Percentiles rank a stretch among this genome's conserved stretches.
Evolutionary conservation across 92 coral and sea anemone species (phyloP).

Genomic region (Epizoanthus scotinus): DNA sequence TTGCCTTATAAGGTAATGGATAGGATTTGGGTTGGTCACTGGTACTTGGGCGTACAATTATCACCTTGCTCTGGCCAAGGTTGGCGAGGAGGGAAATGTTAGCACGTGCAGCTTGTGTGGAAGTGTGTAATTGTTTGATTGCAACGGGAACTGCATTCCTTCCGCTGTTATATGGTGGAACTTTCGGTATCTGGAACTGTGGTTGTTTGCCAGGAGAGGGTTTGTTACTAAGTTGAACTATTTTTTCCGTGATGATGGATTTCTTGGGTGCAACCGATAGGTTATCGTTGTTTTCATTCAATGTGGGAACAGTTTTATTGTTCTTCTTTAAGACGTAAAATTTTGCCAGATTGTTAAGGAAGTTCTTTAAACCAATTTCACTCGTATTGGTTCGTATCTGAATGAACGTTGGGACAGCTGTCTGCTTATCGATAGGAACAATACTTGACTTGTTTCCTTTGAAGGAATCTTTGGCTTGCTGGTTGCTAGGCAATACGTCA

Average conservation of each 20-base stretch:
- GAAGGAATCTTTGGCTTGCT: neutral
- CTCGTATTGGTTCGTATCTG: slow-evolving; percentile 35
- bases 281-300: neutral
- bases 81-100: neutral
- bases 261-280: neutral
- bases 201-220: neutral
- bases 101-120: neutral
- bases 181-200: neutral
- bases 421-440: neutral
- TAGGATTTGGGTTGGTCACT: neutral
- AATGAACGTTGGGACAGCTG: slow-evolving; percentile 10
- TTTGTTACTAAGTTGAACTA: neutral
- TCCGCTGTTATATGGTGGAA: neutral
- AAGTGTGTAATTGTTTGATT: neutral
- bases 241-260: neutral
- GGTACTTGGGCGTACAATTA: neutral
- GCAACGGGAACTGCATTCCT: neutral
- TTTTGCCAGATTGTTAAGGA: slow-evolving; percentile 24
- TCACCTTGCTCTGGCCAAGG: neutral
- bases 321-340: slow-evolving; percentile 24
- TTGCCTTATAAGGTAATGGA: neutral
- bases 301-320: neutral
- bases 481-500: neutral
- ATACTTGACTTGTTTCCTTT: neutral
- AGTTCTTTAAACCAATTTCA: slow-evolving; percentile 23